Base-by-base conservation (phyloP, 1,140 invertebrate genomes). In the Conus betulinus region DNA sequence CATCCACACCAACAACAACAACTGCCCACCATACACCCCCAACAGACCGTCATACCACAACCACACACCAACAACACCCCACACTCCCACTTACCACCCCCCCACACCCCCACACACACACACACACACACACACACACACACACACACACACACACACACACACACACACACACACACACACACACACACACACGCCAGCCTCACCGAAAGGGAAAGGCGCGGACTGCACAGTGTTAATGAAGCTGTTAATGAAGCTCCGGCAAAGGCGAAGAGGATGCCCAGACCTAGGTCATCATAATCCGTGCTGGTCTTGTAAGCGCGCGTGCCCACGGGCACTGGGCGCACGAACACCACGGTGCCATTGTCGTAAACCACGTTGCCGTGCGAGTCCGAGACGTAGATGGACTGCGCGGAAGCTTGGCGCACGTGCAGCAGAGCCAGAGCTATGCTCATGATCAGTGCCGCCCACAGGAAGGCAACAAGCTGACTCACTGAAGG, bases 181-280 rank as follows among this genome's bases (percentile, higher is more conserved):
- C 74, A 76, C 74, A 76, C 78, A 79, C n/a, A 79, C n/a, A 8
- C 20, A 8, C n/a, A 1, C 13, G 25, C 23, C 15, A 39, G 5
- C 78, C 87, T 79, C 39, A 84, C 88, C 88, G 53, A 89, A 87
- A 3, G 88, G 88, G 79, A 89, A 89, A 10, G 81, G 78, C 17
- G 89, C 84, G 53, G 91, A 90, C 76, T 91, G 90, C 20, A 92
- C 89, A 5, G 91, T 92, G 83, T 92, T 91, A 39, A 39, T 39
- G 83, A 92, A 92, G 85, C 90, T n/a, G 55, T 57, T 57, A 23
- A 92, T 91, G 83, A 92, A 92, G 85, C 90, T 90, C 63, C 90
- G 79, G 90, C 88, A 51, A 90, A 89, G 23, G 88, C 88, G 67
- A 91, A 91, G 0, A 92, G 27, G 8, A 86, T 57, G 74, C 88